These are phyloP conservation scores for Butorides virescens DNA, from an alignment of 2,113 vertebrate species.

Conservation along the genomic window DNA sequence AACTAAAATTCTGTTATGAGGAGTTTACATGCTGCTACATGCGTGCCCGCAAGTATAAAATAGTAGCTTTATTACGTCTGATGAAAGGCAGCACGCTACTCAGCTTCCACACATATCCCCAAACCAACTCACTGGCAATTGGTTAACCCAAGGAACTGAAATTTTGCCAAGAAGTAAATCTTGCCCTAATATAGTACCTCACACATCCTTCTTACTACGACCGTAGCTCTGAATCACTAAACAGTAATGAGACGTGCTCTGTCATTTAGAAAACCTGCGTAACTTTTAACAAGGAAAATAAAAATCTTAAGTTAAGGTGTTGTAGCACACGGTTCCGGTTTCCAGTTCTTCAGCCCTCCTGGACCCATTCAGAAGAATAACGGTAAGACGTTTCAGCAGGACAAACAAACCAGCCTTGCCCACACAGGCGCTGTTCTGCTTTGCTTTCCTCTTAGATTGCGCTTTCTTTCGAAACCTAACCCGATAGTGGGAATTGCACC, in stretches of 20 bases:
- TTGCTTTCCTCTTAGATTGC: not conserved
- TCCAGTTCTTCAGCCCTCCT: slow-evolving; percentile 4
- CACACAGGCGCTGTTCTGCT: not conserved
- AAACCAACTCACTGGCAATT: not conserved
- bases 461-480: not conserved
- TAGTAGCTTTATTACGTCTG: not conserved
- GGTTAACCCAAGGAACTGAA: not conserved
- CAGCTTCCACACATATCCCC: not conserved
- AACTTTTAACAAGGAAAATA: not conserved
- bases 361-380: slow-evolving; percentile 1
- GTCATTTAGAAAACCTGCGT: not conserved
- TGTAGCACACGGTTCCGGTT: slow-evolving; percentile 45
- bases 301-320: not conserved
- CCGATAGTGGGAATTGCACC: not conserved
- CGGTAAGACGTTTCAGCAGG: not conserved
- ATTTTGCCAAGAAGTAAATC: not conserved
- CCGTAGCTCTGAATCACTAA: not conserved
- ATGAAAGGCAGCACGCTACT: not conserved
- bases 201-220: not conserved
- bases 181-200: not conserved
- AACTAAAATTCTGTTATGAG: not conserved
- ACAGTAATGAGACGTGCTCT: not conserved
- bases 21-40: not conserved
- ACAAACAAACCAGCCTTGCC: not conserved
- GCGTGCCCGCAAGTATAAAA: not conserved